Evolutionary conservation across 2,797 vertebrate genomes (phyloP).

Genomic region (Platyrinchus mystaceus): DNA sequence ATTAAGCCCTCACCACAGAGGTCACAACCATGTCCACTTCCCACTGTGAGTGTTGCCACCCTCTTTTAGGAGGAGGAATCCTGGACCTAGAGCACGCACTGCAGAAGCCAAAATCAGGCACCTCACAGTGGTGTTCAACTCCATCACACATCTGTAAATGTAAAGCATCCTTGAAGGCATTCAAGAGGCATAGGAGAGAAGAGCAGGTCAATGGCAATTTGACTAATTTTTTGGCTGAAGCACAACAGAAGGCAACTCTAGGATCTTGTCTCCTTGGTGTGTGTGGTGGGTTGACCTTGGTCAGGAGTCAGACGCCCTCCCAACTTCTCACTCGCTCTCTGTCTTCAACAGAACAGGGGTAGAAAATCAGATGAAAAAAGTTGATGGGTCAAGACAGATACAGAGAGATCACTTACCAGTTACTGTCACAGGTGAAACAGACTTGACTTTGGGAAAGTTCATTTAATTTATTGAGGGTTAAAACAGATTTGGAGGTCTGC

Average conservation of each 20-base stretch:
- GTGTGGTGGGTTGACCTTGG: neutral
- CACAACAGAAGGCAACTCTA: neutral
- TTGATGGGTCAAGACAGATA: neutral
- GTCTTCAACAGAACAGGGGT: neutral
- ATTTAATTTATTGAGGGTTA: neutral
- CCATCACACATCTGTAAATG: neutral
- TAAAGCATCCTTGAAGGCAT: neutral
- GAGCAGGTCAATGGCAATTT: neutral
- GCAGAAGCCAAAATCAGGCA: neutral
- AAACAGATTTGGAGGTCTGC: neutral
- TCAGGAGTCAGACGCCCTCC: neutral
- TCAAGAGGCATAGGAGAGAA: neutral
- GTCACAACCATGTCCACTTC: neutral
- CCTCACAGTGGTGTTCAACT: neutral
- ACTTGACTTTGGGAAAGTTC: neutral
- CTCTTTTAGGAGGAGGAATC: neutral
- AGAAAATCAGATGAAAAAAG: neutral
- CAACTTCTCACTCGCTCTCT: neutral
- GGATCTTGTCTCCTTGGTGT: neutral
- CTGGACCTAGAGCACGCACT: neutral
- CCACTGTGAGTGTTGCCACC: fast-evolving
- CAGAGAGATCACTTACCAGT: neutral
- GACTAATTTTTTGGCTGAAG: neutral
- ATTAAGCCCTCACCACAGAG: neutral
- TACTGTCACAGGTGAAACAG: neutral